phyloP scores from a whole-genome alignment of 1,140 invertebrate genomes.

The Lethocerus indicus region DNA sequence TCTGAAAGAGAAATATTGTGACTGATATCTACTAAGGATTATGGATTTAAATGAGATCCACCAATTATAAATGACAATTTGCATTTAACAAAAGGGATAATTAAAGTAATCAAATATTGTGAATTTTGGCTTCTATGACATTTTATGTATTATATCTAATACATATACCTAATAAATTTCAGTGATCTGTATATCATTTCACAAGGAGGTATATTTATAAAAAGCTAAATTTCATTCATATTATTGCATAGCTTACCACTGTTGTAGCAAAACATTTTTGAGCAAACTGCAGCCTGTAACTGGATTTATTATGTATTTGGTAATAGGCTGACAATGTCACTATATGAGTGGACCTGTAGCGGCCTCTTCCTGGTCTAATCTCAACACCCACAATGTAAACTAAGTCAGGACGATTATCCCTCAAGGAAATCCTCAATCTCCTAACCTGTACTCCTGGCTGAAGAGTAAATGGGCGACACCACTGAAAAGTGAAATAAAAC shows the following conservation, averaged over 20 bases:
- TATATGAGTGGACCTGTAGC: conserved; percentile 77
- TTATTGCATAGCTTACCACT: conserved; percentile 23
- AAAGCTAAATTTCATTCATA: neutral
- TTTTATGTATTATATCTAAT: conserved; percentile 7
- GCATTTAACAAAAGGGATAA: conserved; percentile 8
- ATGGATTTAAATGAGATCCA: neutral
- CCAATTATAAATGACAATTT: neutral
- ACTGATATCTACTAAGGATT: neutral
- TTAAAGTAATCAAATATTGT: conserved; percentile 4
- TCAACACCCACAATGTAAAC: conserved; percentile 74
- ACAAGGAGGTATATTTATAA: neutral
- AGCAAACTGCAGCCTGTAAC: conserved; percentile 63
- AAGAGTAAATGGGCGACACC: conserved; percentile 59
- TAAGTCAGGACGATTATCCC: conserved; percentile 40
- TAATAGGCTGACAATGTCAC: conserved; percentile 85
- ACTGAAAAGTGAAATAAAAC: neutral
- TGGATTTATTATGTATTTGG: conserved; percentile 82
- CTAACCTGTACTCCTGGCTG: conserved; percentile 53
- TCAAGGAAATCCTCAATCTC: conserved; percentile 41
- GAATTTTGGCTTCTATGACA: neutral
- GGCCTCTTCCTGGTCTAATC: conserved; percentile 67
- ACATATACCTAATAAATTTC: neutral
- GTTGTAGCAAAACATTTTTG: conserved; percentile 62
- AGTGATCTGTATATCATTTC: neutral
- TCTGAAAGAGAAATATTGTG: conserved; percentile 23